Base-by-base conservation (phyloP, 2,113 vertebrate genomes). In the Hepsetus odoe region DNA sequence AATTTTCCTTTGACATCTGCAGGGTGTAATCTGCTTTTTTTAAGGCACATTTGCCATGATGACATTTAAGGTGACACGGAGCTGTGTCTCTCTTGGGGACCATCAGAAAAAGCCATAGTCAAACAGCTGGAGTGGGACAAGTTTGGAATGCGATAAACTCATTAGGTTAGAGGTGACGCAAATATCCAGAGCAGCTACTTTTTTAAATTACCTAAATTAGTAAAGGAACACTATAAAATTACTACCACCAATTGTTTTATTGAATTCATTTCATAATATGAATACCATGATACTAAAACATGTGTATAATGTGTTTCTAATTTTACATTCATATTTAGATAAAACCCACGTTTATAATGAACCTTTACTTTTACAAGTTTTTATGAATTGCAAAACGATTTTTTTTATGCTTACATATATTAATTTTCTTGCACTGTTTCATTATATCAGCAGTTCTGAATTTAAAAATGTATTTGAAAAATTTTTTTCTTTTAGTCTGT, bases 111-210 rank as follows among this genome's bases (percentile, higher is more conserved):
- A n/a, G n/a, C n/a, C n/a, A n/a, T n/a, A n/a, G n/a, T n/a, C n/a
- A 88, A 84, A 80, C 79, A 74, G 80, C 81, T 78, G 72, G 77
- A 62, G 26, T 69, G 13, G 66, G 69, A 58, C 42, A 76, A 26
- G n/a, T n/a, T n/a, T 20, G 38, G 30, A 62, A 26, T 24, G 38
- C 18, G n/a, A 7, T 69, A 6, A 22, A 59, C 18, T 56, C 5
- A 26, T 14, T 32, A 74, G 40, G 18, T 33, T 14, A 64, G 64
- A 62, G 28, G 62, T n/a, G 35, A 53, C 70, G 33, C 18, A 32
- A 24, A 68, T 26, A 62, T 66, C 67, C 65, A 33, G 73, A 30
- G 16, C 40, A 38, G 18, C 11, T 32, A 14, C 20, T 30, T 74
- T 30, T 33, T 62, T n/a, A 64, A 33, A 74, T 24, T 26, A 64